A percentile compares a stretch with the other conserved stretches of the same genome.
Evolutionary conservation across 2,797 vertebrate genomes (phyloP).

Genomic region (Melanogrammus aeglefinus): DNA sequence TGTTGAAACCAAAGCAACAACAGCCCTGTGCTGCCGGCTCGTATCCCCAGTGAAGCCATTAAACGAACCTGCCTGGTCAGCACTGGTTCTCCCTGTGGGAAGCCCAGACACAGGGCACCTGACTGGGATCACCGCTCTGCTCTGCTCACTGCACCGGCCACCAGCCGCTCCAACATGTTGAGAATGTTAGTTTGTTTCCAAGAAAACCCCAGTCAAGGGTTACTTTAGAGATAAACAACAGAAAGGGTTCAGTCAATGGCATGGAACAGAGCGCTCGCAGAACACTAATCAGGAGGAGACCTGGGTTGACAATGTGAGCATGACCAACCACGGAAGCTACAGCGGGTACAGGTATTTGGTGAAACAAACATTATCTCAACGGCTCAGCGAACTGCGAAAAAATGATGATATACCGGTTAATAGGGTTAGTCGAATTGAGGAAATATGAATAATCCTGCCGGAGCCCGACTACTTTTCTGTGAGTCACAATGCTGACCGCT

Average conservation of each 20-base stretch:
- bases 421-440: no score
- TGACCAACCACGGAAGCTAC: not conserved
- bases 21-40: not conserved
- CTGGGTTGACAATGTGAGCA: not conserved
- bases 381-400: no score
- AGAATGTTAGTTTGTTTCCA: not conserved
- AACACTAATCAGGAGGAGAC: not conserved
- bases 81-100: not conserved
- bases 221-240: no score
- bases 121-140: not conserved
- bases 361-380: not conserved
- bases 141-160: not conserved
- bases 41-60: not conserved
- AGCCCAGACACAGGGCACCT: not conserved
- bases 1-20: not conserved
- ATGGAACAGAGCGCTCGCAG: not conserved
- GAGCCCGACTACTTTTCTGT: no score
- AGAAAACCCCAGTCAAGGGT: not conserved
- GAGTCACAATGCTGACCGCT: no score
- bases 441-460: no score
- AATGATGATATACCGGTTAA: no score
- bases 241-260: no score
- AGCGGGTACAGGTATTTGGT: not conserved
- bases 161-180: not conserved
- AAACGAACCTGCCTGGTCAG: not conserved